Conservation (phyloP, 2,888 invertebrate genomes). For the Sphinx pinastri region DNA sequence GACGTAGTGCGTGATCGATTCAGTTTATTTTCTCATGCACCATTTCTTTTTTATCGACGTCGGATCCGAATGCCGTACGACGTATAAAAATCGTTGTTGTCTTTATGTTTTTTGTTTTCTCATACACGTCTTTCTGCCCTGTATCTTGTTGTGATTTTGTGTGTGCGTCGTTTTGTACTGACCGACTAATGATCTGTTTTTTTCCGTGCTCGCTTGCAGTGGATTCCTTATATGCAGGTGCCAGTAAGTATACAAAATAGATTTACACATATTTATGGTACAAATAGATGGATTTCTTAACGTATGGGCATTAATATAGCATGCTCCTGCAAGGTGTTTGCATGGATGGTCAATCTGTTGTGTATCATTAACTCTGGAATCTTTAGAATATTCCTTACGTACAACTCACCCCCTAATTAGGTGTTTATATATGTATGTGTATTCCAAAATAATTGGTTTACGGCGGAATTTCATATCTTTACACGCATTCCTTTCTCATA, state of each 20-base stretch:
- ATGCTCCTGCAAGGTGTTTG: slow-evolving; percentile 23
- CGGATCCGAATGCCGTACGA: slow-evolving; percentile 26
- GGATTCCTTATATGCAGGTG: slow-evolving; percentile 90
- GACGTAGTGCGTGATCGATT: slow-evolving; percentile 67
- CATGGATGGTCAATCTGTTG: slow-evolving; percentile 2
- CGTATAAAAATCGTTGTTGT: slow-evolving; percentile 8
- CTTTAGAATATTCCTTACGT: slow-evolving; percentile 2
- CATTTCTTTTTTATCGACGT: slow-evolving; percentile 58
- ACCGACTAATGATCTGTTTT: slow-evolving; percentile 70
- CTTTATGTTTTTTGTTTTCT: slow-evolving; percentile 36
- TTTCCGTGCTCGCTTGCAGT: slow-evolving; percentile 81
- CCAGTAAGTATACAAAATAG: slow-evolving; percentile 82
- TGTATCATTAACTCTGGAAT: slow-evolving; percentile 11
- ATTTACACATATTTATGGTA: slow-evolving; percentile 28
- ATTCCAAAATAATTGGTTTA: slow-evolving; percentile 36
- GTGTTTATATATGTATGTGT: background rate
- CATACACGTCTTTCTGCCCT: slow-evolving; percentile 44
- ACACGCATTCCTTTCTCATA: slow-evolving; percentile 43
- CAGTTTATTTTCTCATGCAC: slow-evolving; percentile 72
- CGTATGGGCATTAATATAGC: slow-evolving; percentile 25
- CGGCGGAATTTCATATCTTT: slow-evolving; percentile 47
- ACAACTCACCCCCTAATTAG: background rate
- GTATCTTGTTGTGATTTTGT: slow-evolving; percentile 49
- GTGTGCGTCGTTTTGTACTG: slow-evolving; percentile 40
- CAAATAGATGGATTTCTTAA: slow-evolving; percentile 16